A percentile compares a stretch with the other conserved stretches of the same genome.
Conservation (phyloP, 2,113 vertebrate species). For the Orthochromis malagaraziensis region DNA sequence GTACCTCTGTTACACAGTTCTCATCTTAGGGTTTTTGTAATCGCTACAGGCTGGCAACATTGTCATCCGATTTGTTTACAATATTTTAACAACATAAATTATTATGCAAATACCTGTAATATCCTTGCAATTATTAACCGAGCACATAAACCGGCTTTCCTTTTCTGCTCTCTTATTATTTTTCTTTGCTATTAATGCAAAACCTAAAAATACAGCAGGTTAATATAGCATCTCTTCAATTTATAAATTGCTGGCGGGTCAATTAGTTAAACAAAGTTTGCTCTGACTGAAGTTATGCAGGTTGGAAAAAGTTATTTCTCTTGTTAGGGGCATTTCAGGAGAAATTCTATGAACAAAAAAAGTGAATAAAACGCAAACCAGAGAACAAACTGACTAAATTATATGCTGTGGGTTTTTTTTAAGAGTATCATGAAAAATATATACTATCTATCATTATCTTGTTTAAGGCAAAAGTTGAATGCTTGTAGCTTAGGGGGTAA, state of each 20-base stretch:
- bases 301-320: background rate
- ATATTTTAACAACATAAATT: background rate
- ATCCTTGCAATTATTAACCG: background rate
- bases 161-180: background rate
- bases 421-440: background rate
- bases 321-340: background rate
- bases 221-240: background rate
- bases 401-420: fast-evolving
- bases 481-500: background rate
- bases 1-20: background rate
- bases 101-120: background rate
- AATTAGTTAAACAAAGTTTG: background rate
- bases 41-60: background rate
- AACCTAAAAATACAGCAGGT: background rate
- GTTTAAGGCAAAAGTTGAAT: background rate
- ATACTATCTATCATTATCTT: background rate
- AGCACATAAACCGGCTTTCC: background rate
- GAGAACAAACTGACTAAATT: background rate
- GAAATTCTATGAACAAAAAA: background rate
- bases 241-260: background rate
- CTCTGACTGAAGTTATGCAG: background rate
- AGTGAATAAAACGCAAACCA: background rate
- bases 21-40: background rate
- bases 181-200: background rate
- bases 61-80: background rate